A percentile compares a stretch with the other conserved stretches of the same genome.
These are phyloP conservation scores for Leiothrix lutea DNA, from an alignment of 2,113 vertebrate species.

Conservation along the genomic window DNA sequence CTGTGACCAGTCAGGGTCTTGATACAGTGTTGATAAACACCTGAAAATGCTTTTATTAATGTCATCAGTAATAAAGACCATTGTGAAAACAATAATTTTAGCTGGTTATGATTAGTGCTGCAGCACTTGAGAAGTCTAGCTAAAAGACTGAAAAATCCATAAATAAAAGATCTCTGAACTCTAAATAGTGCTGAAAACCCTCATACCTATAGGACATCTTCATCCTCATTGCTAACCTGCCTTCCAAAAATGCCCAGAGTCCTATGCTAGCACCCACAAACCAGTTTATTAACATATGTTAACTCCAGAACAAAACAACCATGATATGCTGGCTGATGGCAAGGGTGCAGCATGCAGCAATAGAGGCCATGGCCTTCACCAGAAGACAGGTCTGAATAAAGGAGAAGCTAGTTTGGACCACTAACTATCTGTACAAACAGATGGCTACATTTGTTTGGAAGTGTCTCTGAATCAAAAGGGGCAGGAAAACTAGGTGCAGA, in stretches of 20 bases:
- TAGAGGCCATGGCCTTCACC: not conserved
- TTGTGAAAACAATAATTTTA: not conserved
- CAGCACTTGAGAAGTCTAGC: not conserved
- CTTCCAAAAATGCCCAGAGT: not conserved
- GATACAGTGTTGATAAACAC: constrained; percentile 80
- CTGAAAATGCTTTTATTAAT: constrained; percentile 54
- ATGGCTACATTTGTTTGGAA: not conserved
- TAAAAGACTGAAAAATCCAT: not conserved
- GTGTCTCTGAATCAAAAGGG: not conserved
- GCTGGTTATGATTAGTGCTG: not conserved
- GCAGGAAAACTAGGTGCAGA: not conserved
- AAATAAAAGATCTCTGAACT: not conserved
- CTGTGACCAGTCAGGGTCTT: constrained; percentile 81
- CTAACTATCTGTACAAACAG: not conserved
- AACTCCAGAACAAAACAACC: not conserved
- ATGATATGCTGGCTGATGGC: not conserved
- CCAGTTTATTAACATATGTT: not conserved
- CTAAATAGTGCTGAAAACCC: not conserved
- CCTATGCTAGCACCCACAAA: not conserved
- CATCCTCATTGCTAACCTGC: not conserved
- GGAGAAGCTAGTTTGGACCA: not conserved
- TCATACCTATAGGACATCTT: not conserved
- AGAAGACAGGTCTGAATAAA: not conserved
- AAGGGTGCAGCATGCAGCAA: not conserved
- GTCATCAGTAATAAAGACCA: not conserved